Conservation (phyloP, 1,140 invertebrate species). For the Riptortus pedestris region DNA sequence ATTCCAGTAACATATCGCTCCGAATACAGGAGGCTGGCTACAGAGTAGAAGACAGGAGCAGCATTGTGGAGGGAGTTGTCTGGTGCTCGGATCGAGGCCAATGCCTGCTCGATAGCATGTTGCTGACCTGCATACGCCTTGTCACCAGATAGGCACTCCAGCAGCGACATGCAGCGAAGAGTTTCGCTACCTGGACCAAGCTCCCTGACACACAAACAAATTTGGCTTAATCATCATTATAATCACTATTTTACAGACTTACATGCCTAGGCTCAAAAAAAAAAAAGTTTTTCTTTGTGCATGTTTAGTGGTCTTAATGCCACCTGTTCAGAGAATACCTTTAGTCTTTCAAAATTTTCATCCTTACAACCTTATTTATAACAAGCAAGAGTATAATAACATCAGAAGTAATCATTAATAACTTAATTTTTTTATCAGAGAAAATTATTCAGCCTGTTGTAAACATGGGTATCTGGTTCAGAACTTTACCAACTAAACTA, state of each 20-base stretch:
- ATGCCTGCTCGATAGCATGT: conserved; percentile 38
- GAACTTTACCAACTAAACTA: too few species aligned
- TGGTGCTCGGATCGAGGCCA: conserved; percentile 40
- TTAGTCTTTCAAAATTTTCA: too few species aligned
- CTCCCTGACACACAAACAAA: conserved; percentile 33
- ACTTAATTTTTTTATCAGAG: too few species aligned
- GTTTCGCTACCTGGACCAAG: conserved; percentile 40
- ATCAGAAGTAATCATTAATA: too few species aligned
- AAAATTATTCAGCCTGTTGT: too few species aligned
- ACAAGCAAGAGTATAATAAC: too few species aligned
- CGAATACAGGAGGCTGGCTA: conserved; percentile 31
- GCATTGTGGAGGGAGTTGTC: conserved; percentile 43
- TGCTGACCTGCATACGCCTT: conserved; percentile 41
- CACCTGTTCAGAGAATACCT: too few species aligned
- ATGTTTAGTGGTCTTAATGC: too few species aligned
- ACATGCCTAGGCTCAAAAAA: too few species aligned
- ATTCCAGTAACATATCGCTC: conserved; percentile 23
- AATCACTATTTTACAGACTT: background rate
- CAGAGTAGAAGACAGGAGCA: conserved; percentile 28
- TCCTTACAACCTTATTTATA: too few species aligned
- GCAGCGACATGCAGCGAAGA: conserved; percentile 38
- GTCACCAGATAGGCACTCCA: conserved; percentile 39
- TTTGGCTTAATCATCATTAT: conserved; percentile 6
- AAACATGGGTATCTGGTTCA: too few species aligned
- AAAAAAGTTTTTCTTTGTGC: too few species aligned